Evolutionary conservation across 2,113 vertebrate genomes (phyloP), one percentile per base, ranked within the genome.

Genomic region (Ailuropoda melanoleuca): DNA sequence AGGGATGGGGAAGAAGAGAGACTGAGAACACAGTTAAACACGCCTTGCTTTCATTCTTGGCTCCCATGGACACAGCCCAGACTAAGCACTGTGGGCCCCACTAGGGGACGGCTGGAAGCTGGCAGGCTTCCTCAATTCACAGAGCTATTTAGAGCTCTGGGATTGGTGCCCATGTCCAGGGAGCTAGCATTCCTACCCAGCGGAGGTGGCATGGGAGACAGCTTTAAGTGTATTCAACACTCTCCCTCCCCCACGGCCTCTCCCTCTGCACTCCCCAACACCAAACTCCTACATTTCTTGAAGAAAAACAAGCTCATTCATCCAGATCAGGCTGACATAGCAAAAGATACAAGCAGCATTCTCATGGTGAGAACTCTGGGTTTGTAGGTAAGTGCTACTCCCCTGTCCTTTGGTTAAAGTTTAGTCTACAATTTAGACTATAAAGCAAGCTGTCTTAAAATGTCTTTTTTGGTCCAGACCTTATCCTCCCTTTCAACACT

Each of bases 1-100:
- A n/a, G 26, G 39, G 31, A n/a, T 19, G 24, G 19, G 31, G 56
- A 82, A 39, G 46, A 21, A 55, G 2, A 7, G 3, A 31, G 56
- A n/a, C 3, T 31, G 13, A 24, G 58, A 53, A 55, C 24, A 29
- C 50, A 37, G 43, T 17, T 17, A 66, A 37, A 46, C 85, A 19
- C 48, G 58, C 24, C 58, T n/a, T 21, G 39, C 75, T 90, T 95
- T 95, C 95, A 48, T 93, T 85, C 89, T 72, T 43, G 62, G 92
- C 70, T 96, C 62, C 96, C 96, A 95, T 94, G 84, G 94, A 97
- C 84, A 95, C 94, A 0, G 64, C 74, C 53, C 17, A 70, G 53
- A 72, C 74, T 80, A 31, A 85, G 75, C 4, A 2, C 75, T 43
- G 43, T 11, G 78, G 64, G 78, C 46, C 66, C 43, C 46, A 60